A percentile compares a stretch with the other conserved stretches of the same genome.
Conservation (phyloP, 2,888 invertebrate species). For the Danaus chrysippus region DNA sequence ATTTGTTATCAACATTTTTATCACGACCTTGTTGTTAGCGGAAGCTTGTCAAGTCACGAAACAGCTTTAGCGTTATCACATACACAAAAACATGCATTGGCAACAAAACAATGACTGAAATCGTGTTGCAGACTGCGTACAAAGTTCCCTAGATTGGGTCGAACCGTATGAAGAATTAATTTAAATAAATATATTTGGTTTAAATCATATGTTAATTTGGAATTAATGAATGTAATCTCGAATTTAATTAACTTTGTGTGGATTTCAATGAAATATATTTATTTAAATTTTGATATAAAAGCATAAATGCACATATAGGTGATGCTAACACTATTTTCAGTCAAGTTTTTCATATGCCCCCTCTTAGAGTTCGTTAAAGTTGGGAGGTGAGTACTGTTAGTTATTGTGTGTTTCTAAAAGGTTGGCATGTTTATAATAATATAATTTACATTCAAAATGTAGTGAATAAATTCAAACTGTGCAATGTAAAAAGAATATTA, state of each 20-base stretch:
- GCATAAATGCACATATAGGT: not conserved
- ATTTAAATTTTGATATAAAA: too few species aligned
- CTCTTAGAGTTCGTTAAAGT: constrained; percentile 37
- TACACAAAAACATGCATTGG: constrained; percentile 25
- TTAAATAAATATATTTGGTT: too few species aligned
- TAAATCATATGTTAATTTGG: too few species aligned
- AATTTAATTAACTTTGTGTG: too few species aligned
- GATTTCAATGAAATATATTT: too few species aligned
- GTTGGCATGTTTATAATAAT: constrained; percentile 42
- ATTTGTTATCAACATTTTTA: not conserved
- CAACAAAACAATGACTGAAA: constrained; percentile 32
- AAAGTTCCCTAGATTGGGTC: too few species aligned
- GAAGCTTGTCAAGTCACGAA: not conserved
- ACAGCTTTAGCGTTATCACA: constrained; percentile 10
- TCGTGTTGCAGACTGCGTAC: constrained; percentile 17
- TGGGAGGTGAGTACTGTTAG: constrained; percentile 17
- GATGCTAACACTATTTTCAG: constrained; percentile 47
- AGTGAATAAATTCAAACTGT: constrained; percentile 63
- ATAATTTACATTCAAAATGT: constrained; percentile 38
- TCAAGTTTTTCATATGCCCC: constrained; percentile 39
- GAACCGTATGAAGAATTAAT: too few species aligned
- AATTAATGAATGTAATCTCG: too few species aligned
- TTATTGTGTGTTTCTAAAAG: constrained; percentile 38
- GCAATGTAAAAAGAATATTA: constrained; percentile 64
- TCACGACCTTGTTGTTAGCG: not conserved